phyloP scores from a whole-genome alignment of 92 coral and sea anemone species.

The Isaurus tuberculatus region DNA sequence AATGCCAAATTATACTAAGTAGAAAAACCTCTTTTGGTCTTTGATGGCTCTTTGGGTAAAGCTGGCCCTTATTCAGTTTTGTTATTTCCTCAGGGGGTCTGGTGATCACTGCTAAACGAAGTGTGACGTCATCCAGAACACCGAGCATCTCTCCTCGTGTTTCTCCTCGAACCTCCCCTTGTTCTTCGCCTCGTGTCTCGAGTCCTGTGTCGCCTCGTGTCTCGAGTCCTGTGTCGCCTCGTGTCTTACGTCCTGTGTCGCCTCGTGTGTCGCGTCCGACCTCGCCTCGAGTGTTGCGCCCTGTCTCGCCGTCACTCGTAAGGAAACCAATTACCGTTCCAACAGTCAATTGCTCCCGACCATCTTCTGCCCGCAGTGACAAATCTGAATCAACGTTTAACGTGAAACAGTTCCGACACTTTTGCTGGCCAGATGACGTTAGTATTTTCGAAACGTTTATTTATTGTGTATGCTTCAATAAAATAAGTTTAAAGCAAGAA shows the following conservation, averaged over 20 bases:
- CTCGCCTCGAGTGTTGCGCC: too few species aligned
- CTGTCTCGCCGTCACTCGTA: constrained; percentile 59
- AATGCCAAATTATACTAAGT: too few species aligned
- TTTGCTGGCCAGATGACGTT: constrained; percentile 96
- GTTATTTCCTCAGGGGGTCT: constrained; percentile 6
- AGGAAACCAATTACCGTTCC: constrained; percentile 81
- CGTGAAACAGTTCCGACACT: constrained; percentile 90
- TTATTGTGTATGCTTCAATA: not conserved
- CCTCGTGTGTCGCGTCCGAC: constrained; percentile 41
- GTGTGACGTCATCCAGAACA: constrained; percentile 66
- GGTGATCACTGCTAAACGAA: not conserved
- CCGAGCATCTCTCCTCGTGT: constrained; percentile 60
- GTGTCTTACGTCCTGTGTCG: constrained; percentile 16
- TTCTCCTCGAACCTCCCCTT: constrained; percentile 46
- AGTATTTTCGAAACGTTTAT: not conserved
- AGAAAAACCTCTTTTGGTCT: too few species aligned
- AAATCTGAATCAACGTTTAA: constrained; percentile 54
- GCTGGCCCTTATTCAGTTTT: too few species aligned
- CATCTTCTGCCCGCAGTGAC: constrained; percentile 82
- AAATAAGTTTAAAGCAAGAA: too few species aligned
- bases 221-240: constrained; percentile 47
- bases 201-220: constrained; percentile 22
- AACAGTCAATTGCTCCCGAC: constrained; percentile 80
- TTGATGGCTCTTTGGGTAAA: too few species aligned
- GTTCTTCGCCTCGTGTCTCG: too few species aligned